Evolutionary conservation across 1,140 invertebrate species (phyloP).

Genomic region (Zaprionus kolodkinae): DNA sequence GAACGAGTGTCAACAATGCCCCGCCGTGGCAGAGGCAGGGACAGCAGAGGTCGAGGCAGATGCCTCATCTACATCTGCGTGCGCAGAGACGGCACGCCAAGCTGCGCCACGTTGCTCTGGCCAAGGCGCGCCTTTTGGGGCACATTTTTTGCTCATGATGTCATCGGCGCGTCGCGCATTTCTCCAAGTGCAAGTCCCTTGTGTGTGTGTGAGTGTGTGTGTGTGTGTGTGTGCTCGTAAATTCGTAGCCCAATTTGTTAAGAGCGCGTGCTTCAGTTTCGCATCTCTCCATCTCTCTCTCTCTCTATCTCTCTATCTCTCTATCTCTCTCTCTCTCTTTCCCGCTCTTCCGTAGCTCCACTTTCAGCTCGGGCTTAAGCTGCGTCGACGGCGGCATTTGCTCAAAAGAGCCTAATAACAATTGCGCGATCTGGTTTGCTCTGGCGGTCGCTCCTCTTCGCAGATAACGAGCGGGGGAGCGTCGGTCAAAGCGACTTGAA

Average conservation of each 20-base stretch:
- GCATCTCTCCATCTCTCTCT: slow-evolving; percentile 17
- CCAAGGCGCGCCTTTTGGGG: slow-evolving; percentile 70
- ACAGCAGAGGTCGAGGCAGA: slow-evolving; percentile 23
- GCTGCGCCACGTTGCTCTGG: slow-evolving; percentile 15
- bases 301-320: slow-evolving; percentile 19
- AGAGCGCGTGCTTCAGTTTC: slow-evolving; percentile 79
- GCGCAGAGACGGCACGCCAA: slow-evolving; percentile 2
- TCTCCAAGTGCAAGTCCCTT: slow-evolving; percentile 39
- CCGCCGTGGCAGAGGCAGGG: too few relatives aligned
- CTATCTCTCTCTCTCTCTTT: slow-evolving; percentile 10
- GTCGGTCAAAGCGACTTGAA: background rate
- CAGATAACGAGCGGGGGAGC: slow-evolving; percentile 41
- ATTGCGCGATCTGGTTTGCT: slow-evolving; percentile 70
- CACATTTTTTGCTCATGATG: slow-evolving; percentile 74
- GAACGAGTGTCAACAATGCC: slow-evolving; percentile 53
- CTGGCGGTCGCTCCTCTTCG: slow-evolving; percentile 37
- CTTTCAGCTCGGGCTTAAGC: slow-evolving; percentile 11
- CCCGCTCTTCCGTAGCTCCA: background rate
- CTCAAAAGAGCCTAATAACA: slow-evolving; percentile 80
- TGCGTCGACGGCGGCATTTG: slow-evolving; percentile 58
- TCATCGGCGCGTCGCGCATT: slow-evolving; percentile 57
- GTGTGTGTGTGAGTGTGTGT: slow-evolving; percentile 25
- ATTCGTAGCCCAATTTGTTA: slow-evolving; percentile 79
- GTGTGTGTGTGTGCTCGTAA: slow-evolving; percentile 31
- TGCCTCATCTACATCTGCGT: slow-evolving; percentile 52